Evolutionary conservation across 1,140 invertebrate genomes (phyloP).

Genomic region (Vollenhovia emeryi): DNA sequence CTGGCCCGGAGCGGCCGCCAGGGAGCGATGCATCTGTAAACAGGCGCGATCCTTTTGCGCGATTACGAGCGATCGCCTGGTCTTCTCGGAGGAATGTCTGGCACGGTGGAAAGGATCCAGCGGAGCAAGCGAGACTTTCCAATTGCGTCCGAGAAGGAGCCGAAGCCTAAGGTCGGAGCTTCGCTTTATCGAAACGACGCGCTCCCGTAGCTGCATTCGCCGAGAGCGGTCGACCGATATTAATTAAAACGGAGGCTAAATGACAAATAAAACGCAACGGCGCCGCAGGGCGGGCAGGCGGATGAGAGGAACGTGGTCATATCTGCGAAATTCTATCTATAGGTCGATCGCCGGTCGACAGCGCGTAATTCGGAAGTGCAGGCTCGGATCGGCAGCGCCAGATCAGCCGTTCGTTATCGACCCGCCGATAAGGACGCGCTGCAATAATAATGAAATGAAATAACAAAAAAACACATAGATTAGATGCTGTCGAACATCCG

Average conservation of each 20-base stretch:
- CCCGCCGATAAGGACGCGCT: neutral
- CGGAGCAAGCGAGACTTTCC: conserved; percentile 6
- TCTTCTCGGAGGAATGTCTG: conserved; percentile 30
- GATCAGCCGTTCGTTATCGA: neutral
- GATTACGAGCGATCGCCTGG: conserved; percentile 22
- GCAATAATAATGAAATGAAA: too few relatives aligned
- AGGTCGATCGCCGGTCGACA: neutral
- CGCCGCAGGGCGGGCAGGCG: neutral
- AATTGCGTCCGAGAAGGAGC: conserved; percentile 10
- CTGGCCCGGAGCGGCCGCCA: neutral
- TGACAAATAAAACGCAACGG: neutral
- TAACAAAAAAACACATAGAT: neutral
- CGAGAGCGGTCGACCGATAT: neutral
- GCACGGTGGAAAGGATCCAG: conserved; percentile 25
- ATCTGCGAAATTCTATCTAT: neutral
- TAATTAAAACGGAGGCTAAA: neutral
- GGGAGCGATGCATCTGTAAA: conserved; percentile 20
- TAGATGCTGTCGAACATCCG: neutral
- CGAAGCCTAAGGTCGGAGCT: neutral
- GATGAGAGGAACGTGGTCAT: neutral
- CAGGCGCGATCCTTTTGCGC: conserved; percentile 32
- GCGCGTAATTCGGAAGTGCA: conserved; percentile 1
- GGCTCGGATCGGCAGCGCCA: neutral
- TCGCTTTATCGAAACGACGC: neutral
- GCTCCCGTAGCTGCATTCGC: neutral